These are phyloP conservation scores for Xylota segnis DNA, from an alignment of 2,888 invertebrate genomes.

Conservation along the genomic window DNA sequence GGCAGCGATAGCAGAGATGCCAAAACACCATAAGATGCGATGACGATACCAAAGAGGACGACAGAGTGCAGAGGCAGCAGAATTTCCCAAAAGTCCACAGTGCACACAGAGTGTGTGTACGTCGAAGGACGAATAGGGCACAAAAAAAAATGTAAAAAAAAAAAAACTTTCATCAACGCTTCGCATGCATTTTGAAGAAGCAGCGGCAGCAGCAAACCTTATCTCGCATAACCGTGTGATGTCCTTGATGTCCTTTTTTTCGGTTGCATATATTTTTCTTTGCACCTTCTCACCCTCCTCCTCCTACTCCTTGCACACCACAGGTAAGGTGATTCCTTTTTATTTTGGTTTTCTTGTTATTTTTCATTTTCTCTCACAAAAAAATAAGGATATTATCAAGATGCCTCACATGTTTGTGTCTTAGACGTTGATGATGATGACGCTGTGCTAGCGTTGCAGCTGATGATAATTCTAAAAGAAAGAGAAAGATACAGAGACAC, in stretches of 20 bases:
- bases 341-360: not conserved
- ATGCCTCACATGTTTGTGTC: slow-evolving; percentile 71
- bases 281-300: slow-evolving; percentile 16
- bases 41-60: slow-evolving; percentile 39
- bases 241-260: slow-evolving; percentile 69
- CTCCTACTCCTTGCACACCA: no score
- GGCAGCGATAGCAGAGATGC: slow-evolving; percentile 33
- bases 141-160: slow-evolving; percentile 36
- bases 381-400: slow-evolving; percentile 57
- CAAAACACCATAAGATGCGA: slow-evolving; percentile 53
- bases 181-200: slow-evolving; percentile 57
- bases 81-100: slow-evolving; percentile 69
- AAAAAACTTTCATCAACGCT: slow-evolving; percentile 61
- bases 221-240: slow-evolving; percentile 55
- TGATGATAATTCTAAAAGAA: slow-evolving; percentile 50
- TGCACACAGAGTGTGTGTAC: slow-evolving; percentile 15
- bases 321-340: slow-evolving; percentile 40
- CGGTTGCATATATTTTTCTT: slow-evolving; percentile 30
- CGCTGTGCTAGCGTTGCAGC: slow-evolving; percentile 50
- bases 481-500: slow-evolving; percentile 9
- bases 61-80: slow-evolving; percentile 43
- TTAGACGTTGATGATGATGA: slow-evolving; percentile 67
- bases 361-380: not conserved
- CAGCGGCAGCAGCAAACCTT: slow-evolving; percentile 29
- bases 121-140: slow-evolving; percentile 54